Conservation (phyloP, 1,140 invertebrate genomes). For the Heterodera carotae region DNA sequence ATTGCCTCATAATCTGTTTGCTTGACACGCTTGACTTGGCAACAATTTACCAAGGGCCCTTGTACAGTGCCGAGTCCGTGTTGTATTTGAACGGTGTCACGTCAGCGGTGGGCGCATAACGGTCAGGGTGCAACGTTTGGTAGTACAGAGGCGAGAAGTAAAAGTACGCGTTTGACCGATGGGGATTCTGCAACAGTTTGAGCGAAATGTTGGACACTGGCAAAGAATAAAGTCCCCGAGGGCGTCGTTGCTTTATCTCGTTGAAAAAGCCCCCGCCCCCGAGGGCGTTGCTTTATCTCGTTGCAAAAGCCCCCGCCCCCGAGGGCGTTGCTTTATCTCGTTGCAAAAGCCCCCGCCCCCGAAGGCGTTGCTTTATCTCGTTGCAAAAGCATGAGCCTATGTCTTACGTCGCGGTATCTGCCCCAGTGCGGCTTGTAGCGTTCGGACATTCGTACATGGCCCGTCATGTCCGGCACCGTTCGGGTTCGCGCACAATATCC, state of each 20-base stretch:
- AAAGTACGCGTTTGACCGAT: constrained; percentile 24
- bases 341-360: too few relatives aligned
- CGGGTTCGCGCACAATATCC: constrained; percentile 32
- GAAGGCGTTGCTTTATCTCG: too few relatives aligned
- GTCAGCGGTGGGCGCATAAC: constrained; percentile 14
- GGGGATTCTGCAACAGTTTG: constrained; percentile 14
- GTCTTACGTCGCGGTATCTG: constrained; percentile 6
- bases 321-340: not conserved
- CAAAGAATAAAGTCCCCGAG: not conserved
- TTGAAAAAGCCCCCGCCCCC: too few relatives aligned
- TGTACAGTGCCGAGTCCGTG: constrained; percentile 24
- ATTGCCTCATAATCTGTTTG: not conserved
- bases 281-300: too few relatives aligned
- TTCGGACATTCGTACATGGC: constrained; percentile 27
- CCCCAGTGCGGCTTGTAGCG: constrained; percentile 36
- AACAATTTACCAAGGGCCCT: constrained; percentile 23
- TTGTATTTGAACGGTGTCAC: constrained; percentile 29
- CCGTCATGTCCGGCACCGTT: constrained; percentile 36
- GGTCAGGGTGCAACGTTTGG: constrained; percentile 16
- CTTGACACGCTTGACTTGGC: not conserved
- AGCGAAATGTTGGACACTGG: not conserved
- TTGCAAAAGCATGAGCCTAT: too few relatives aligned
- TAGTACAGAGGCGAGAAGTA: constrained; percentile 27
- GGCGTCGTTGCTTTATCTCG: not conserved
- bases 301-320: too few relatives aligned